Conservation (phyloP, 2,797 vertebrate genomes). For the Cossypha polioptera region DNA sequence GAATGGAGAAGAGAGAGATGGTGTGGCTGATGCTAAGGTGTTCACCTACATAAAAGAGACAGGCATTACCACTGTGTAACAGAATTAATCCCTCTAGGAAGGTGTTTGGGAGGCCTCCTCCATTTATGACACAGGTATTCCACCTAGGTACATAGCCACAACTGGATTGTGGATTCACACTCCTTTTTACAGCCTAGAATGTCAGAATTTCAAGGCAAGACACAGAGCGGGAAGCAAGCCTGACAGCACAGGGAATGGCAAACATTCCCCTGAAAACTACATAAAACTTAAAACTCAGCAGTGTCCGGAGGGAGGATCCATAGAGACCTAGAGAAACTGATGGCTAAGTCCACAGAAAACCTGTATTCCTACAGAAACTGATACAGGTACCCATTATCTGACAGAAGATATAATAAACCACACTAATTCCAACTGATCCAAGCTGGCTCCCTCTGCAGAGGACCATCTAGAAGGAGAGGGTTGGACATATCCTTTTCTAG, state of each 20-base stretch:
- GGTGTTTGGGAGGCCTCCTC: not conserved
- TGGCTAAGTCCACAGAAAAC: not conserved
- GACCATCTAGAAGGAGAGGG: not conserved
- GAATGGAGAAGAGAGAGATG: not conserved
- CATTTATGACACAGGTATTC: not conserved
- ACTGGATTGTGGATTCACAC: not conserved
- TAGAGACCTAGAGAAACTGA: not conserved
- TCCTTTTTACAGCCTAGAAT: not conserved
- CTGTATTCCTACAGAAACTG: not conserved
- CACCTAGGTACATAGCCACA: accelerated
- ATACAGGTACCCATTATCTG: not conserved
- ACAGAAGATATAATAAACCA: not conserved
- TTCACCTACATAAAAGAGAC: not conserved
- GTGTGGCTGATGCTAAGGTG: not conserved
- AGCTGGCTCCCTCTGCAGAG: not conserved
- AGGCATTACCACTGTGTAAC: not conserved
- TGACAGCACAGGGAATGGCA: not conserved
- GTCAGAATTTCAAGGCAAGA: not conserved
- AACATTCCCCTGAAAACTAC: not conserved
- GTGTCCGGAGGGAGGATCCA: not conserved
- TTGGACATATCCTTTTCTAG: not conserved
- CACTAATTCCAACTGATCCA: not conserved
- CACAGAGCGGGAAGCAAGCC: not conserved
- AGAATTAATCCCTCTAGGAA: not conserved
- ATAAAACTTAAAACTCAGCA: not conserved